Base-by-base conservation (phyloP, 2,797 vertebrate genomes). In the Lophius americanus region DNA sequence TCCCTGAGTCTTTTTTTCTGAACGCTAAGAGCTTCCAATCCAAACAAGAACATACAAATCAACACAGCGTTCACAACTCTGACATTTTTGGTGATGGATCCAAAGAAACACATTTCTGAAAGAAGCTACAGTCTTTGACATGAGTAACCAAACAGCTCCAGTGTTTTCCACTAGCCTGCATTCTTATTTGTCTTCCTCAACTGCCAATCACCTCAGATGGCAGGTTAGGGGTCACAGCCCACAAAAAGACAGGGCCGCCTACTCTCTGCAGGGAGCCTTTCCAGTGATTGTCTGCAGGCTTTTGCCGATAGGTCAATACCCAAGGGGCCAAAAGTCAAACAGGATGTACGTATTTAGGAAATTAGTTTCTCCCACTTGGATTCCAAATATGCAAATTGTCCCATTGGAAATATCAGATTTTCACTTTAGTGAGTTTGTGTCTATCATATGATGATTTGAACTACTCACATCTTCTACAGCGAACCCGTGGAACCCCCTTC, bases 241-340 rank as follows among this genome's bases (percentile, higher is more conserved):
- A 53, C 76, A 81, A 78, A 70, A 81, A 75, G 79, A 73, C 39
- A 3, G 67, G 7, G 42, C 73, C 35, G 52, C 75, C 79, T 65
- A 8, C 62, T 67, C 85, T 68, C 79, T 32, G 76, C 83, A 75
- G 82, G 85, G 75, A 77, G 76, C 64, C 5, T 77, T 85, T 87
- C 88, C 86, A 88, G 79, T 74, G 70, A 39, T 55, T 23, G 68
- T 76, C 71, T 48, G 58, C 78, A 70, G 56, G 71, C 71, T 62
- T 69, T 68, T 65, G 81, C 72, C 37, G 13, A 51, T 23, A 70
- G 83, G 85, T 86, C 85, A 85, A 83, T 72, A 64, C 60, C 65
- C 50, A 11, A n/a, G 36, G 38, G 78, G 66, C 8, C 54, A 83
- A 49, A 76, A 70, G 85, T 85, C 76, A 83, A 64, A 84, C 4